A percentile compares a stretch with the other conserved stretches of the same genome.
These are phyloP conservation scores for Blomia tropicalis DNA, from an alignment of 2,888 invertebrate genomes.

Conservation along the genomic window DNA sequence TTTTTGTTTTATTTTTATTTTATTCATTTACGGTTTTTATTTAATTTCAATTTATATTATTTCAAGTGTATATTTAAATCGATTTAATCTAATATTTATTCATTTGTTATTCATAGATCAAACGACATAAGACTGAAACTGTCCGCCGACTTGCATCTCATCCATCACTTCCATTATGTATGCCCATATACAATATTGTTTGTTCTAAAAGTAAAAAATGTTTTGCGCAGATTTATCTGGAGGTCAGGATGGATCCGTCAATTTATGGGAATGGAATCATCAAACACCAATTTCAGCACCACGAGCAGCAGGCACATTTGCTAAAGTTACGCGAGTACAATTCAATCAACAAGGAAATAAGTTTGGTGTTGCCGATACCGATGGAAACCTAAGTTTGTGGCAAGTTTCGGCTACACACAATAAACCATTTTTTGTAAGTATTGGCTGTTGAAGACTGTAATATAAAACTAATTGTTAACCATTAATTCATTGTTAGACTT, in stretches of 20 bases:
- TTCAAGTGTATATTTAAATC: not conserved
- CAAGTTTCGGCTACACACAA: slow-evolving; percentile 48
- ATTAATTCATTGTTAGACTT: slow-evolving; percentile 69
- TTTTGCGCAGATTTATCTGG: slow-evolving; percentile 76
- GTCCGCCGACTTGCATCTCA: slow-evolving; percentile 89
- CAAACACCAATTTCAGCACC: slow-evolving; percentile 73
- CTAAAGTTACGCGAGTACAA: slow-evolving; percentile 70
- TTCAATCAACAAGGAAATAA: slow-evolving; percentile 95
- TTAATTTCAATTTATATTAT: not conserved
- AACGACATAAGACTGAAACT: slow-evolving; percentile 84
- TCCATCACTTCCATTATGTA: slow-evolving; percentile 86
- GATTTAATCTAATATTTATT: slow-evolving; percentile 1
- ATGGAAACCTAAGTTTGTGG: slow-evolving; percentile 89
- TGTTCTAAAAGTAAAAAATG: not conserved
- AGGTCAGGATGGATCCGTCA: slow-evolving; percentile 85
- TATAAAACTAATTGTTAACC: not conserved
- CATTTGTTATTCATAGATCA: slow-evolving; percentile 46
- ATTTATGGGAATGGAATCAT: slow-evolving; percentile 97
- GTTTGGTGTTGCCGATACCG: slow-evolving; percentile 92
- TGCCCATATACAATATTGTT: no score
- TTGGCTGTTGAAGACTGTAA: not conserved
- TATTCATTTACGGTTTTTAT: not conserved
- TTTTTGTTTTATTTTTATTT: not conserved
- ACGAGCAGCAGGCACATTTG: slow-evolving; percentile 75
- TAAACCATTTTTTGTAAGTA: slow-evolving; percentile 38